These are phyloP conservation scores for Leptothorax acervorum DNA, from an alignment of 2,888 invertebrate genomes.

Conservation along the genomic window DNA sequence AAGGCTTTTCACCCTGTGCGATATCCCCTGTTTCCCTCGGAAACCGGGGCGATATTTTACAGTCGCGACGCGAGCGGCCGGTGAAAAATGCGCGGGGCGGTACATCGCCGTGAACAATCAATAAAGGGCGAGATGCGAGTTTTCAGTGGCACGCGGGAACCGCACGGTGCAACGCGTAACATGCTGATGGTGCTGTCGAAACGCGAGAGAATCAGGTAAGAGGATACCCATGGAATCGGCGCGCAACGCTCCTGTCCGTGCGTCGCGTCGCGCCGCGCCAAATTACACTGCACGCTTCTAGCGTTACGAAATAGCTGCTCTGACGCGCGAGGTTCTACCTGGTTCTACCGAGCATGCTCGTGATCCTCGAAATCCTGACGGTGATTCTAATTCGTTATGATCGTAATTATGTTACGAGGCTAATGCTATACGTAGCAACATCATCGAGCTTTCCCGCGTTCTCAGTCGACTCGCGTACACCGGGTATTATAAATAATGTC, in stretches of 20 bases:
- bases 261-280: neutral
- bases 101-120: conserved; percentile 16
- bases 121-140: conserved; percentile 18
- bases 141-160: conserved; percentile 30
- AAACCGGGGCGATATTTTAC: conserved; percentile 35
- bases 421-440: neutral
- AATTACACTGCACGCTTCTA: conserved; percentile 11
- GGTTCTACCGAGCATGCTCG: neutral
- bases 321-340: neutral
- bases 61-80: conserved; percentile 25
- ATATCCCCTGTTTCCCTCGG: conserved; percentile 22
- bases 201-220: conserved; percentile 42
- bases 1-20: conserved; percentile 26
- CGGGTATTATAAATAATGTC: neutral
- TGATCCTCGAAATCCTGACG: conserved; percentile 7
- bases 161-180: conserved; percentile 3
- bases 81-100: conserved; percentile 43
- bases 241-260: neutral
- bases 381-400: conserved; percentile 41
- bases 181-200: conserved; percentile 5
- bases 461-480: neutral
- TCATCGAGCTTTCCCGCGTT: neutral
- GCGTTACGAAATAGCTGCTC: neutral
- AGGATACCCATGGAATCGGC: neutral
- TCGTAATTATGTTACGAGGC: conserved; percentile 17